Evolutionary conservation across 2,113 vertebrate species (phyloP).

Genomic region (human): DNA sequence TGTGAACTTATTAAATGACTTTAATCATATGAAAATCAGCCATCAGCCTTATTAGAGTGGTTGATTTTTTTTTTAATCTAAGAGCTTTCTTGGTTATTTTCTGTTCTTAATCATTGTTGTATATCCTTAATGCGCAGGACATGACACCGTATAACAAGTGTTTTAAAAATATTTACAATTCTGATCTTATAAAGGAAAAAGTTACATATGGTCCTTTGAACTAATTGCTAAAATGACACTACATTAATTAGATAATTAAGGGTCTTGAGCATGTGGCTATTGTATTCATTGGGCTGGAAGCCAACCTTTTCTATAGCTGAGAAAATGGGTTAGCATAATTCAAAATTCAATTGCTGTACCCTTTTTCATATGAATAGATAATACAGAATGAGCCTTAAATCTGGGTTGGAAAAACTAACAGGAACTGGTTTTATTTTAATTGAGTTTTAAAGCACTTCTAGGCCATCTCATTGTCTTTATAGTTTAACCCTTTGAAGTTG

Average conservation of each 20-base stretch:
- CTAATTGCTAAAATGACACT: constrained; percentile 85
- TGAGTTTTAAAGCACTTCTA: constrained; percentile 79
- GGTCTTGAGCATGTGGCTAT: constrained; percentile 84
- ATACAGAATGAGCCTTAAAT: constrained; percentile 74
- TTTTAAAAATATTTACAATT: constrained; percentile 75
- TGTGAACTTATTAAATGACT: background rate
- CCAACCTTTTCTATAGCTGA: constrained; percentile 78
- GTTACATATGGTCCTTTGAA: constrained; percentile 86
- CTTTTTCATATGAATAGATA: constrained; percentile 79
- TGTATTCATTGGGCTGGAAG: constrained; percentile 86
- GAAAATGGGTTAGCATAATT: constrained; percentile 82
- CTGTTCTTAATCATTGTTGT: background rate
- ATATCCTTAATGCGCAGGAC: background rate
- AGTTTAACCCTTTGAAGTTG: constrained; percentile 80
- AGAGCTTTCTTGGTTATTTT: background rate
- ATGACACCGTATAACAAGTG: background rate
- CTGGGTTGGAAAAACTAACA: constrained; percentile 74
- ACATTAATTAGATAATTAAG: constrained; percentile 90
- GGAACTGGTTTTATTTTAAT: constrained; percentile 77
- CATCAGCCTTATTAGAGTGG: background rate
- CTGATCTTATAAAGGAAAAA: constrained; percentile 76
- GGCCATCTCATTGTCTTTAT: constrained; percentile 68
- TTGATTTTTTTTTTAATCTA: background rate
- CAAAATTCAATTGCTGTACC: constrained; percentile 76
- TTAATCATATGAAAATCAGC: background rate